Evolutionary conservation across 1,140 invertebrate species (phyloP), one percentile per base, ranked within the genome.

Genomic region (Polyergus mexicanus): DNA sequence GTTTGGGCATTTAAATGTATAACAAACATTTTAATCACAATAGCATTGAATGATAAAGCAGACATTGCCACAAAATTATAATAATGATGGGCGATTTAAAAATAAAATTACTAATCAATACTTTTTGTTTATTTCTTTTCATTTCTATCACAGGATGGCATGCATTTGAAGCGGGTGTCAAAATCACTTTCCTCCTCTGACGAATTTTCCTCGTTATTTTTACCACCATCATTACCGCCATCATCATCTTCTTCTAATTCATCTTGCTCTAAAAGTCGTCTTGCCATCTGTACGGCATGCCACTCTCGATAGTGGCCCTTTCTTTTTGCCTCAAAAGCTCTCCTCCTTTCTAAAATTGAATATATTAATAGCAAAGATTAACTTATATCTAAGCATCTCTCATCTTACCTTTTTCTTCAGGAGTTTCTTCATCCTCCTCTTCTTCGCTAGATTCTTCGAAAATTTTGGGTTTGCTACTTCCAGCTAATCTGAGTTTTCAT

Each of bases 291-390:
- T 0, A 99, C 97, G 5, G 98, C 98, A 94, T 98, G 97, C 94
- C 98, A 99, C 94, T 99, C 99, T 94, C 99, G 99, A 95, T 99
- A 99, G 94, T 99, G 99, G 85, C 98, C 97, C 95, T 99, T 99
- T 76, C 99, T 96, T 94, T 99, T 99, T 58, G 97, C 96, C 94
- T 99, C 98, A 93, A 99, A 99, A 85, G 97, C 96, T 93, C 97
- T 96, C 87, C 97, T 96, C 90, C 96, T 96, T 84, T 95, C 97
- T 97, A 86, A 83, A 95, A 94, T 58, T 51, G 28, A 51, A 88
- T n/a, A 8, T 32, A 16, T 41, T 13, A 10, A 41, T 5, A 4
- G 1, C n/a, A 2, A 41, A 22, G 0, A n/a, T n/a, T 41, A 44
- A 5, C 10, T 44, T 32, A 32, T 35, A 71, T 1, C 7, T 8